phyloP scores from a whole-genome alignment of 1,140 invertebrate genomes.

The Camponotus pennsylvanicus region DNA sequence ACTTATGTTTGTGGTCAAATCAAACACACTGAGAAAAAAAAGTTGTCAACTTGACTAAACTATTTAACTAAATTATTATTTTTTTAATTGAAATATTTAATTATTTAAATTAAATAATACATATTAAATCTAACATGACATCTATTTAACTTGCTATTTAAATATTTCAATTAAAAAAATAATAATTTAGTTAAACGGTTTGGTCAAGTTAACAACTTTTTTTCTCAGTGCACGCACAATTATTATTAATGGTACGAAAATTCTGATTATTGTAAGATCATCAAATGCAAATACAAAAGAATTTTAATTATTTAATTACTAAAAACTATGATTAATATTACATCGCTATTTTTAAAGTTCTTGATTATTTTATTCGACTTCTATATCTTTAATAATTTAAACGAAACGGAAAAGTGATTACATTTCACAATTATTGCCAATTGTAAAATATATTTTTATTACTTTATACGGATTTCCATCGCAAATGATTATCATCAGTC shows the following conservation, averaged over 20 bases:
- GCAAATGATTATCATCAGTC: constrained; percentile 13
- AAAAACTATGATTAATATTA: background rate
- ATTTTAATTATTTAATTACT: background rate
- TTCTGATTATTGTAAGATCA: background rate
- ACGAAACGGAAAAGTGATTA: too few species aligned
- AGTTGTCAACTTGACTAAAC: too few species aligned
- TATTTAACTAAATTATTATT: too few species aligned
- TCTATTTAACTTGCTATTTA: too few species aligned
- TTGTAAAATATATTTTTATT: background rate
- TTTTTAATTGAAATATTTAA: too few species aligned
- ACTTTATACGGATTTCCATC: background rate
- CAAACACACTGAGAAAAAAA: too few species aligned
- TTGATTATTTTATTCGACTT: background rate
- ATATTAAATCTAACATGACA: too few species aligned
- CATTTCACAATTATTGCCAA: background rate
- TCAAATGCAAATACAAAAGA: background rate
- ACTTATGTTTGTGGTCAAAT: background rate
- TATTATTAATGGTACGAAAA: background rate
- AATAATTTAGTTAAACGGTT: too few species aligned
- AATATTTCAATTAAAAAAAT: too few species aligned
- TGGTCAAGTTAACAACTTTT: too few species aligned
- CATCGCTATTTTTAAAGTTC: background rate
- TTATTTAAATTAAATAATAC: too few species aligned
- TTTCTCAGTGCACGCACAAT: too few species aligned
- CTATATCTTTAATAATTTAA: background rate